Percentiles rank a stretch among this genome's conserved stretches.
phyloP scores from a whole-genome alignment of 30 jellyfish, hydroid and myxozoan species.

The Cassiopea andromeda region DNA sequence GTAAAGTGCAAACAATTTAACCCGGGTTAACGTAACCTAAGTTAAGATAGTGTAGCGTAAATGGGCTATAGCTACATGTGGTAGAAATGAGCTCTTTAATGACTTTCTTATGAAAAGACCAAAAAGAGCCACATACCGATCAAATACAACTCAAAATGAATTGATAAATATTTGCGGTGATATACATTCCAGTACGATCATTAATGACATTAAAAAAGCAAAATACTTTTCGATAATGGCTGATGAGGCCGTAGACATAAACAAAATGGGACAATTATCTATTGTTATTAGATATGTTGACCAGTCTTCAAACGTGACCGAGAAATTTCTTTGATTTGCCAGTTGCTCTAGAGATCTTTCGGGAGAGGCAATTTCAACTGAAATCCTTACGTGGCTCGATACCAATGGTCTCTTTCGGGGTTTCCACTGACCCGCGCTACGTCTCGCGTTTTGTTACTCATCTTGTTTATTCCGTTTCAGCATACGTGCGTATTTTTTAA shows the following conservation, averaged over 20 bases:
- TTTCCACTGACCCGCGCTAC: no score
- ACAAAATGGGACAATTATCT: background rate
- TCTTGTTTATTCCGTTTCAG: no score
- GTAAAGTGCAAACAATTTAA: no score
- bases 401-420: conserved; percentile 1
- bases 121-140: background rate
- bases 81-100: background rate
- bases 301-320: background rate
- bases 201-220: background rate
- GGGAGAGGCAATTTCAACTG: conserved; percentile 59
- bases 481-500: no score
- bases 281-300: background rate
- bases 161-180: background rate
- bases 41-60: no score
- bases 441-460: no score
- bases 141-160: background rate
- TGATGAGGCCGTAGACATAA: background rate
- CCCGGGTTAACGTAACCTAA: no score
- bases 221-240: background rate
- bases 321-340: conserved; percentile 26
- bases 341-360: conserved; percentile 62
- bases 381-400: conserved; percentile 1
- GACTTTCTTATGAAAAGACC: background rate
- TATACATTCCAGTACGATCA: background rate
- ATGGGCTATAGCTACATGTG: background rate